A percentile compares a stretch with the other conserved stretches of the same genome.
phyloP scores from a whole-genome alignment of 2,888 invertebrate genomes.

The Meiosimyza platycephala region DNA sequence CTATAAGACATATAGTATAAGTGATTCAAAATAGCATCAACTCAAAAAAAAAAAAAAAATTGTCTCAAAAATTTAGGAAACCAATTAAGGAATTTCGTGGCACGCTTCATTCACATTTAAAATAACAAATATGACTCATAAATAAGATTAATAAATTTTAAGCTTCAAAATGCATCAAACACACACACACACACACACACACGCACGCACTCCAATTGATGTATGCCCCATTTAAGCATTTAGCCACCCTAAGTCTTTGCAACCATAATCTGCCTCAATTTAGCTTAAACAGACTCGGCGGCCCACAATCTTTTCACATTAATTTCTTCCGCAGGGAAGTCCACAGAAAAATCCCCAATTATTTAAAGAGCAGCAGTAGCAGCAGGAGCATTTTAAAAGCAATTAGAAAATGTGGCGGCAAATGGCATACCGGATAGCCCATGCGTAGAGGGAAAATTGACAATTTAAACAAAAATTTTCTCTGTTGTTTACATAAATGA shows the following conservation, averaged over 20 bases:
- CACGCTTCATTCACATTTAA: conserved; percentile 12
- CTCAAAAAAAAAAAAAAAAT: too few species aligned
- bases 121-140: conserved; percentile 1
- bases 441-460: conserved; percentile 32
- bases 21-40: too few species aligned
- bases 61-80: too few species aligned
- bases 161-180: too few species aligned
- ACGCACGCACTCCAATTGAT: too few species aligned
- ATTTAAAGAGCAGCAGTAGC: conserved; percentile 61
- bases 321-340: background rate
- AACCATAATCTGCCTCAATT: conserved; percentile 45
- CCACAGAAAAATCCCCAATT: conserved; percentile 54
- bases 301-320: conserved; percentile 2
- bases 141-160: conserved; percentile 11
- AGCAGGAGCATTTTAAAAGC: conserved; percentile 62
- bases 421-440: conserved; percentile 32
- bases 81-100: background rate
- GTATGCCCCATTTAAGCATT: background rate
- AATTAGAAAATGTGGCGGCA: conserved; percentile 57
- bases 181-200: too few species aligned
- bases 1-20: too few species aligned
- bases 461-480: conserved; percentile 35
- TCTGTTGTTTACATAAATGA: conserved; percentile 53
- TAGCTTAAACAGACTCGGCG: conserved; percentile 27
- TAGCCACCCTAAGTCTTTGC: background rate